Evolutionary conservation across 2,888 invertebrate genomes (phyloP).

Genomic region (Cylindroiulus punctatus): DNA sequence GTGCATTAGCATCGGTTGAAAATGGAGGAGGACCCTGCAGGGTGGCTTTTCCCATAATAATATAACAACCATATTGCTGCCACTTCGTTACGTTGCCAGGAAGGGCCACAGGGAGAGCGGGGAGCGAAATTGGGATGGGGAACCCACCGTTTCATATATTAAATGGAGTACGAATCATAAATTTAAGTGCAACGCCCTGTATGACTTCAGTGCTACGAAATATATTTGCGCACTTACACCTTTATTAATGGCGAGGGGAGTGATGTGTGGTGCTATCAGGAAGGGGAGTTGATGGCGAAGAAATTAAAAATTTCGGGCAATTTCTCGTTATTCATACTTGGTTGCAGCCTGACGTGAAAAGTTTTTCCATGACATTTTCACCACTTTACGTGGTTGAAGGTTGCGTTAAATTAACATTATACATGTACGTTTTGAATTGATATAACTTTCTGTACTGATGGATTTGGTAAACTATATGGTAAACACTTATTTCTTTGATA

Average conservation of each 20-base stretch:
- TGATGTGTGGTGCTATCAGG: neutral
- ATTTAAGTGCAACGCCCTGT: slow-evolving; percentile 37
- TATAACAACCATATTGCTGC: slow-evolving; percentile 21
- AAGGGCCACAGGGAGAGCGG: slow-evolving; percentile 15
- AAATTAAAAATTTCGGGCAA: neutral
- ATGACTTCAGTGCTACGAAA: neutral
- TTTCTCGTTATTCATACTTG: neutral
- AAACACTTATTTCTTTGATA: neutral
- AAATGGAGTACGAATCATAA: slow-evolving; percentile 19
- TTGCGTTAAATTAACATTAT: too few relatives aligned
- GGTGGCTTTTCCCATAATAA: slow-evolving; percentile 16
- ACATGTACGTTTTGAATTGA: too few relatives aligned
- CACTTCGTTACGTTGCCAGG: slow-evolving; percentile 22
- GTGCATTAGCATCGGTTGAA: slow-evolving; percentile 1
- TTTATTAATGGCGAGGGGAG: slow-evolving; percentile 10
- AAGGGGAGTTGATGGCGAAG: too few relatives aligned
- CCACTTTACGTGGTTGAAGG: neutral
- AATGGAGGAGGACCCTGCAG: slow-evolving; percentile 8
- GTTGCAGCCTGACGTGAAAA: neutral
- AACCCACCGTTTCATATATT: neutral
- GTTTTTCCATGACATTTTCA: neutral
- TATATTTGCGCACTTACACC: neutral
- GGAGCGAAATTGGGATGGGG: slow-evolving; percentile 13
- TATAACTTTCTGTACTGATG: too few relatives aligned
- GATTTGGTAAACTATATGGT: too few relatives aligned